Conservation (phyloP, 2,113 vertebrate species). For the Periophthalmus modestus region DNA sequence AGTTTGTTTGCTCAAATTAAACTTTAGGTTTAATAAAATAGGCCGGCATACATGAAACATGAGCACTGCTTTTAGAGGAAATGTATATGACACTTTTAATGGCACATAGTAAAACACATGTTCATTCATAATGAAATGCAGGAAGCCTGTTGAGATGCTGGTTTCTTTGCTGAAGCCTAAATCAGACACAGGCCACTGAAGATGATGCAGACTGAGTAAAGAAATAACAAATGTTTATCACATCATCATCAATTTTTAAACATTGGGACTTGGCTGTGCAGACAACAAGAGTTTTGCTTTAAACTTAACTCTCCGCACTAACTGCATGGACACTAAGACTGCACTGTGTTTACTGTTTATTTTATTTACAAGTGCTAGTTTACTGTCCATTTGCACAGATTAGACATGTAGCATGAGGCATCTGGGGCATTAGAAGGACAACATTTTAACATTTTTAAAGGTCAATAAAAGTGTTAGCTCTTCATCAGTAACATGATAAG, state of each 20-base stretch:
- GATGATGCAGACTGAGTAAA: too few relatives aligned
- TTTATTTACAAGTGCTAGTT: neutral
- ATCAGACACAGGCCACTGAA: neutral
- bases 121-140: neutral
- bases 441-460: conserved; percentile 37
- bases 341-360: neutral
- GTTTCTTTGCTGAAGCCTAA: neutral
- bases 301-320: neutral
- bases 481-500: conserved; percentile 73
- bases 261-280: neutral
- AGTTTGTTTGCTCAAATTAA: neutral
- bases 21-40: neutral
- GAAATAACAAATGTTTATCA: neutral
- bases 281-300: neutral
- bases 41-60: too few relatives aligned
- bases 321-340: neutral
- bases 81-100: neutral
- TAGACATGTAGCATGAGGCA: neutral
- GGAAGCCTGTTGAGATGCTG: neutral
- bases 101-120: neutral
- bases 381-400: neutral
- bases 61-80: neutral
- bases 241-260: neutral
- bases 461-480: conserved; percentile 65
- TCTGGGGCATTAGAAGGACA: neutral